Percentiles rank a stretch among this genome's conserved stretches.
Conservation (phyloP, 1,140 invertebrate species). For the Chelonus insularis region DNA sequence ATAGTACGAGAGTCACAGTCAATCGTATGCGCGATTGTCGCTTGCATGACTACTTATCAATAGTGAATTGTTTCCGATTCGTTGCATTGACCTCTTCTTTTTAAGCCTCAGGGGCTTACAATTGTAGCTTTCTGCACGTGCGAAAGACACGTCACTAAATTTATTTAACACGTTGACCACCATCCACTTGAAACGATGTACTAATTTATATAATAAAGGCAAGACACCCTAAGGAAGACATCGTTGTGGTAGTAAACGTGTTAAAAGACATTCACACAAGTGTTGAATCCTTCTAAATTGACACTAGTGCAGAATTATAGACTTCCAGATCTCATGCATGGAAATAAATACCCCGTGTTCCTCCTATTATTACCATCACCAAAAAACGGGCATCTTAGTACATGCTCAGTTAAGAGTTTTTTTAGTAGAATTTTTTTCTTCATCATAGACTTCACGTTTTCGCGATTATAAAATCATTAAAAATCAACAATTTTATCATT, state of each 20-base stretch:
- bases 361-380: too few species aligned
- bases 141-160: conserved; percentile 6
- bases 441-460: too few species aligned
- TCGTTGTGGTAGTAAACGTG: not conserved
- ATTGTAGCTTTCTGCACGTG: conserved; percentile 10
- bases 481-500: too few species aligned
- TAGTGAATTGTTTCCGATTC: conserved; percentile 26
- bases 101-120: too few species aligned
- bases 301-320: too few species aligned
- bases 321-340: too few species aligned
- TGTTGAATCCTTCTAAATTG: not conserved
- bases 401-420: too few species aligned
- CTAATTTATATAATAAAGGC: not conserved
- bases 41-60: conserved; percentile 26
- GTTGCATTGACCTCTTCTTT: not conserved
- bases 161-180: not conserved
- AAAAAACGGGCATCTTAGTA: too few species aligned
- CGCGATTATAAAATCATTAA: too few species aligned
- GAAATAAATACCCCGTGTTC: too few species aligned
- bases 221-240: too few species aligned
- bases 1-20: conserved; percentile 13
- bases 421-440: too few species aligned
- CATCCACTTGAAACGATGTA: not conserved
- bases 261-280: not conserved
- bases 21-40: conserved; percentile 14